Conservation (phyloP, 2,797 vertebrate genomes). For the Heterohyrax brucei region DNA sequence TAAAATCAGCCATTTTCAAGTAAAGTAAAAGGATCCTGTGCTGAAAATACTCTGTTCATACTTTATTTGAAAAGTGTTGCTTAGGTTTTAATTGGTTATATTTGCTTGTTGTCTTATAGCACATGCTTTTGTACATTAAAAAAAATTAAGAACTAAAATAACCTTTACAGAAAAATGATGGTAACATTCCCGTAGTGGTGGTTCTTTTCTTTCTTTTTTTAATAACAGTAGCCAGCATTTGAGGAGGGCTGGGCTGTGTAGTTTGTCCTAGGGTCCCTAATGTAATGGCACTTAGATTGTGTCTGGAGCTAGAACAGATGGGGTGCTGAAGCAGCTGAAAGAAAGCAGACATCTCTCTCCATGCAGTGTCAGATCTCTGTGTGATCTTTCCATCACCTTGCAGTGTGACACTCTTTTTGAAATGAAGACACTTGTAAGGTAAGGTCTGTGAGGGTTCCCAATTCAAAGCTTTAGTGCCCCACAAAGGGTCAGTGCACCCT, state of each 20-base stretch:
- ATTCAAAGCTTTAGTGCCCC: neutral
- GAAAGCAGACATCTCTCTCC: neutral
- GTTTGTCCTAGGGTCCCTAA: neutral
- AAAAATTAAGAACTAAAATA: constrained; percentile 48
- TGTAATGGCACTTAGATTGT: neutral
- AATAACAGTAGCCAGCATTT: neutral
- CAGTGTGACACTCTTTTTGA: neutral
- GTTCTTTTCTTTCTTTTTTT: neutral
- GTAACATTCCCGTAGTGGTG: neutral
- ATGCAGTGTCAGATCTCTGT: neutral
- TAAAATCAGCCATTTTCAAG: constrained; percentile 74
- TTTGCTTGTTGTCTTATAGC: constrained; percentile 65
- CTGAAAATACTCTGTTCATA: constrained; percentile 37
- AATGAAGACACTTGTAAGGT: neutral
- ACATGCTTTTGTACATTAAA: constrained; percentile 48
- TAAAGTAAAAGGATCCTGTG: constrained; percentile 72
- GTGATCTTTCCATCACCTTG: neutral
- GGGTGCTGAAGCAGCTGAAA: neutral
- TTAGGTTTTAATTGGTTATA: constrained; percentile 66
- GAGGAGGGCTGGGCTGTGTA: neutral
- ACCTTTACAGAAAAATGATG: constrained; percentile 50
- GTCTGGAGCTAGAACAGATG: too few species aligned
- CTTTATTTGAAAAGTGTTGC: constrained; percentile 48
- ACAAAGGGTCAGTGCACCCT: neutral
- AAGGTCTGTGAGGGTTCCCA: neutral